A percentile compares a stretch with the other conserved stretches of the same genome.
Conservation (phyloP, 2,888 invertebrate genomes). For the Lasioglossum calceatum region DNA sequence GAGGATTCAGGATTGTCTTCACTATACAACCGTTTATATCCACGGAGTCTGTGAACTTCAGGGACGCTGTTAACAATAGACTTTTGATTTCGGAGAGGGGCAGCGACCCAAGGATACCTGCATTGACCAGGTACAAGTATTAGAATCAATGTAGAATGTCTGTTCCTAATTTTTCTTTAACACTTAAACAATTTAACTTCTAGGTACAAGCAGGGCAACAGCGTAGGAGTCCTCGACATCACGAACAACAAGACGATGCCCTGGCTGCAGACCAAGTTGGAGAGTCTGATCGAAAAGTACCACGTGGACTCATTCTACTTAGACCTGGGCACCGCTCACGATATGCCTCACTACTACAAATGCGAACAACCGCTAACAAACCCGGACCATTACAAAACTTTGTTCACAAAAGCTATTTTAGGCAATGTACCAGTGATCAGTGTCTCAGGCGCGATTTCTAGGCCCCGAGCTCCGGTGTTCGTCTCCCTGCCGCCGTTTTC, state of each 20-base stretch:
- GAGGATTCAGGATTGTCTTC: slow-evolving; percentile 94
- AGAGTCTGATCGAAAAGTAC: slow-evolving; percentile 89
- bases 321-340: slow-evolving; percentile 92
- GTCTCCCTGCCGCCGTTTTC: slow-evolving; percentile 94
- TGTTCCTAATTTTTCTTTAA: background rate
- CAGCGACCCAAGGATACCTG: slow-evolving; percentile 92
- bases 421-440: slow-evolving; percentile 90
- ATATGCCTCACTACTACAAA: slow-evolving; percentile 94
- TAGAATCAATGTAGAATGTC: background rate
- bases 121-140: slow-evolving; percentile 86
- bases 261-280: slow-evolving; percentile 92
- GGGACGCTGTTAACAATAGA: slow-evolving; percentile 90
- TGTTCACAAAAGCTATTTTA: slow-evolving; percentile 88
- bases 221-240: slow-evolving; percentile 94
- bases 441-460: slow-evolving; percentile 92
- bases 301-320: slow-evolving; percentile 94
- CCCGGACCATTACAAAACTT: slow-evolving; percentile 93
- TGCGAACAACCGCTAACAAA: slow-evolving; percentile 90
- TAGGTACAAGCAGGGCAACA: slow-evolving; percentile 91
- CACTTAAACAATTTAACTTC: background rate
- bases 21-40: slow-evolving; percentile 96
- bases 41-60: slow-evolving; percentile 93
- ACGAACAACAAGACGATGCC: slow-evolving; percentile 92
- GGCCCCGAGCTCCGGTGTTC: slow-evolving; percentile 94
- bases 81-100: slow-evolving; percentile 92